Percentiles rank a stretch among this genome's conserved stretches.
These are phyloP conservation scores for Cydia splendana DNA, from an alignment of 1,140 invertebrate species.

Conservation along the genomic window DNA sequence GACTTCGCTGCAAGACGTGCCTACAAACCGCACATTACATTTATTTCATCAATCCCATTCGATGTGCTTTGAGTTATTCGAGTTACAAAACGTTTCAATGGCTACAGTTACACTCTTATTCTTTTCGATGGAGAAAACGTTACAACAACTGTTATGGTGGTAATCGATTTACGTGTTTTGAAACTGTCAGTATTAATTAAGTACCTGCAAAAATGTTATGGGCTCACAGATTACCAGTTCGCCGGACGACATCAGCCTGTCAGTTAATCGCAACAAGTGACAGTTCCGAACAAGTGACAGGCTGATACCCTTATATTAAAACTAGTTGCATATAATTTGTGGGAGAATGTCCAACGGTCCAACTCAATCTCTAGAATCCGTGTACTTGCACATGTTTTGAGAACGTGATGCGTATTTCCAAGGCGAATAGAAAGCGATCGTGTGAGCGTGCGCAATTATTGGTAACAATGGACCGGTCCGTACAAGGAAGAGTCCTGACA, in stretches of 20 bases:
- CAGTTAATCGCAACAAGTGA: too few relatives aligned
- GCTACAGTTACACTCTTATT: background rate
- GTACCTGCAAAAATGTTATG: too few relatives aligned
- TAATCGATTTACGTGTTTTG: slow-evolving; percentile 28
- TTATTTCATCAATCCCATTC: slow-evolving; percentile 29
- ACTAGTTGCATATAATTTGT: too few relatives aligned
- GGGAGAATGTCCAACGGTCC: too few relatives aligned
- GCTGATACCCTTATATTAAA: too few relatives aligned
- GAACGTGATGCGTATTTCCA: slow-evolving; percentile 35
- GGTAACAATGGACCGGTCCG: slow-evolving; percentile 38
- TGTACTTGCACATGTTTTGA: slow-evolving; percentile 28
- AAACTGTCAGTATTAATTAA: background rate
- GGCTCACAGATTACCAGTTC: too few relatives aligned
- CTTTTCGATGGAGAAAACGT: slow-evolving; percentile 9
- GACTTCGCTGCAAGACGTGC: background rate
- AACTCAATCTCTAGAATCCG: background rate
- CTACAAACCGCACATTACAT: slow-evolving; percentile 8
- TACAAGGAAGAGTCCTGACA: slow-evolving; percentile 25
- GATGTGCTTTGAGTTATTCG: slow-evolving; percentile 26
- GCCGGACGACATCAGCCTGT: too few relatives aligned
- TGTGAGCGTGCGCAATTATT: slow-evolving; percentile 39
- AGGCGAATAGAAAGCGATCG: slow-evolving; percentile 39
- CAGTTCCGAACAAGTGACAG: too few relatives aligned
- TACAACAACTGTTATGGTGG: slow-evolving; percentile 20
- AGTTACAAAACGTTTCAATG: slow-evolving; percentile 24